Evolutionary conservation across 2,797 vertebrate species (phyloP), one percentile per base, ranked within the genome.

Genomic region (Sylvilagus floridanus): DNA sequence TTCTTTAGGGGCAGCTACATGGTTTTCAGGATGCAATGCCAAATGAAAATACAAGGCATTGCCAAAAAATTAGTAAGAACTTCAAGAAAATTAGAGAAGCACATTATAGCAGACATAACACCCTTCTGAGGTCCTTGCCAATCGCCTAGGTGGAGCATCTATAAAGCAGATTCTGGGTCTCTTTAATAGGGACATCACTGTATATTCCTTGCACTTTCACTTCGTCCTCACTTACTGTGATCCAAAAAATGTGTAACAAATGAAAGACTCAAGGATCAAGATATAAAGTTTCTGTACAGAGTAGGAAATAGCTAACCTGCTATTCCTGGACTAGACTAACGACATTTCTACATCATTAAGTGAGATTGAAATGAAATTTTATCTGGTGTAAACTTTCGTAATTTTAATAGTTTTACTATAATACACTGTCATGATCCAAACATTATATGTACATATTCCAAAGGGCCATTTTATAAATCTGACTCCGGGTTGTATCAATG

Each of bases 71-170:
- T 42, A 54, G 1, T 69, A 24, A 52, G 7, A 66, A 66, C 76
- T 69, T 68, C 0, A 32, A 57, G 30, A 42, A 22, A 3, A 6
- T 37, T 11, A 62, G 16, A 71, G 11, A 0, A 21, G 57, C 24
- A 0, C 4, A 86, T 65, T 65, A 21, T 82, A 21, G 12, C 5
- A 47, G 54, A 17, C 8, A 17, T 7, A 17, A 7, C 7, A 1
- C 5, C 5, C 21, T 63, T 68, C 10, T 21, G 26, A 54, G 4
- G 5, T 62, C 12, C 11, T 65, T 62, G 17, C 11, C 3, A 1
- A 6, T 1, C 10, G 0, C 26, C 1, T 7, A 0, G 1, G 47
- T 13, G 47, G 7, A 30, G 24, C 7, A 9, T 42, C 26, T 24
- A 7, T 32, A 19, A 78, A 42, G 4, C 5, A 4, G 19, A 52